A percentile compares a stretch with the other conserved stretches of the same genome.
These are phyloP conservation scores for Blera fallax DNA, from an alignment of 2,888 invertebrate genomes.

Conservation along the genomic window DNA sequence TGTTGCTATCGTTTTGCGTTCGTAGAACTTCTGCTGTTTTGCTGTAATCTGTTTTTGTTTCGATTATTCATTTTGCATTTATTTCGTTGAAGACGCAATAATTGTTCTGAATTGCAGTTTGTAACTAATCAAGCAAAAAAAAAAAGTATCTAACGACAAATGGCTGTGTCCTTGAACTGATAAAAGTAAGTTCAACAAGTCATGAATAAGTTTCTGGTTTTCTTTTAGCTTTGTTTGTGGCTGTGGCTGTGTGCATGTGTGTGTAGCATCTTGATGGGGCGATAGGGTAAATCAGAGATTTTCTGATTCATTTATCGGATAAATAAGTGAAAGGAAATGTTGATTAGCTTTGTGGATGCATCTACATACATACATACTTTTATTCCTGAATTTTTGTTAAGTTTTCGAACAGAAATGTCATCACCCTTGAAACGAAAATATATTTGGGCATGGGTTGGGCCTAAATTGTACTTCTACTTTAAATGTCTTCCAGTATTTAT, in stretches of 20 bases:
- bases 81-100: slow-evolving; percentile 18
- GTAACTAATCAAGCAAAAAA: not conserved
- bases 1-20: slow-evolving; percentile 46
- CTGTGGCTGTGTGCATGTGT: not conserved
- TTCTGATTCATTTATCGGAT: not conserved
- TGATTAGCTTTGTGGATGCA: no score
- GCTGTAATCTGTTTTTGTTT: slow-evolving; percentile 33
- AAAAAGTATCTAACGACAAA: slow-evolving; percentile 39
- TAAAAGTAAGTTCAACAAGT: slow-evolving; percentile 49
- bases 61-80: slow-evolving; percentile 17
- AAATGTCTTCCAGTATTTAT: no score
- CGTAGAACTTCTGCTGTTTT: slow-evolving; percentile 23
- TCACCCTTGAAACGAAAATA: no score
- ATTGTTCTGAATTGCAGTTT: slow-evolving; percentile 32
- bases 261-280: not conserved
- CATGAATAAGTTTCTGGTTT: slow-evolving; percentile 1
- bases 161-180: slow-evolving; percentile 55
- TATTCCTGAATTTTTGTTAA: no score
- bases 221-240: not conserved
- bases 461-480: no score
- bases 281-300: not conserved
- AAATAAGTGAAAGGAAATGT: slow-evolving; percentile 6
- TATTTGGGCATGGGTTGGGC: no score
- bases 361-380: no score
- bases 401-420: no score